phyloP scores from a whole-genome alignment of 1,140 invertebrate genomes.

The Drosophila arawakana region DNA sequence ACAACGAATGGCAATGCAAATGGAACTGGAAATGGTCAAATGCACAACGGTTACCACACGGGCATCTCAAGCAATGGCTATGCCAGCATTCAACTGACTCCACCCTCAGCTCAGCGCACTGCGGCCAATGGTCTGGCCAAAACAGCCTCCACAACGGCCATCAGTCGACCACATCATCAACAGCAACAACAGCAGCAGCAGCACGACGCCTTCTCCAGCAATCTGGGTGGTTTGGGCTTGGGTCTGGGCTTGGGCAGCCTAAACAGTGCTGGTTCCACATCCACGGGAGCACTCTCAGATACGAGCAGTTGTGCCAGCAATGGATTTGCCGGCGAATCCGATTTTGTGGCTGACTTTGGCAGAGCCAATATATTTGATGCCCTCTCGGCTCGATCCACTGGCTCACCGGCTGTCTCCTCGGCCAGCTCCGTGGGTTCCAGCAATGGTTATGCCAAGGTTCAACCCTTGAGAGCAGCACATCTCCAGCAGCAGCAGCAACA shows the following conservation, averaged over 20 bases:
- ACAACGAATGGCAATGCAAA: slow-evolving; percentile 39
- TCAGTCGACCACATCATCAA: slow-evolving; percentile 75
- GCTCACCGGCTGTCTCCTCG: slow-evolving; percentile 74
- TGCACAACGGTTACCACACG: slow-evolving; percentile 49
- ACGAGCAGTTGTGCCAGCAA: slow-evolving; percentile 82
- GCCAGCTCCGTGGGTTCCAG: slow-evolving; percentile 66
- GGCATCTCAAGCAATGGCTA: slow-evolving; percentile 59
- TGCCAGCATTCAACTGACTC: slow-evolving; percentile 78
- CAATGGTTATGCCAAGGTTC: slow-evolving; percentile 83
- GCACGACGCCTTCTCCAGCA: slow-evolving; percentile 57
- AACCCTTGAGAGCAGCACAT: slow-evolving; percentile 73
- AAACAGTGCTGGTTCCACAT: slow-evolving; percentile 83
- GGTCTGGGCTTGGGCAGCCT: slow-evolving; percentile 60
- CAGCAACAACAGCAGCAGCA: slow-evolving; percentile 54
- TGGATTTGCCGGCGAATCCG: slow-evolving; percentile 84
- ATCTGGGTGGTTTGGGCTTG: slow-evolving; percentile 26
- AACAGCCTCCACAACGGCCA: slow-evolving; percentile 49
- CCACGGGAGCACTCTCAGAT: slow-evolving; percentile 74
- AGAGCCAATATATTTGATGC: slow-evolving; percentile 86
- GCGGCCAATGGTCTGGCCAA: slow-evolving; percentile 66
- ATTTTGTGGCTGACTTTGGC: slow-evolving; percentile 89
- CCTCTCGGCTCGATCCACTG: slow-evolving; percentile 68
- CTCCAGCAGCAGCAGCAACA: slow-evolving; percentile 65
- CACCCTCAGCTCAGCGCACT: slow-evolving; percentile 76
- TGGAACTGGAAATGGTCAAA: slow-evolving; percentile 13